These are phyloP conservation scores for Eucera pruinosa DNA, from an alignment of 2,888 invertebrate species.

Conservation along the genomic window DNA sequence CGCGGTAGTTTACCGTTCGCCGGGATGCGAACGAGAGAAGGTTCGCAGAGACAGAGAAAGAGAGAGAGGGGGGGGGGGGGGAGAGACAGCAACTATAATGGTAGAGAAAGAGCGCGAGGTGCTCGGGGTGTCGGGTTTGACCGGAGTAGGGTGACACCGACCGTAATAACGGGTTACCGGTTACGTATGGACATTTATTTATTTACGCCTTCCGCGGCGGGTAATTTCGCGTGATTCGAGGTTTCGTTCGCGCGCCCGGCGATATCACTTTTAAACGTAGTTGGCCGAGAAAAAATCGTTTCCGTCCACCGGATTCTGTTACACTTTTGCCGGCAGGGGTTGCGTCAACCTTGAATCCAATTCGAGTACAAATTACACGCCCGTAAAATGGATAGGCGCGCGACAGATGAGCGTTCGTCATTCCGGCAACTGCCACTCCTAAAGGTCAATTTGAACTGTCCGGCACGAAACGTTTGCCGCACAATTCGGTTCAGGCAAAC, in stretches of 20 bases:
- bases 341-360: neutral
- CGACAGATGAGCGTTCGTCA: no score
- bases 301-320: neutral
- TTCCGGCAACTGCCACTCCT: no score
- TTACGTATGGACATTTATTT: constrained; percentile 78
- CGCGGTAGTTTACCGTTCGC: constrained; percentile 36
- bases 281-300: constrained; percentile 25
- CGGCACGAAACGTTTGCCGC: no score
- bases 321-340: neutral
- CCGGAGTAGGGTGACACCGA: constrained; percentile 72
- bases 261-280: constrained; percentile 71
- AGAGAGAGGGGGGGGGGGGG: neutral
- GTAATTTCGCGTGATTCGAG: constrained; percentile 77
- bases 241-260: constrained; percentile 72
- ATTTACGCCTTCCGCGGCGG: constrained; percentile 74
- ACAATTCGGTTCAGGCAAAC: no score
- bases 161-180: constrained; percentile 80
- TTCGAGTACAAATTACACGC: neutral
- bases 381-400: no score
- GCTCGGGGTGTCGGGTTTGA: constrained; percentile 56
- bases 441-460: no score
- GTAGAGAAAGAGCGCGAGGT: constrained; percentile 14
- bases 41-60: constrained; percentile 21
- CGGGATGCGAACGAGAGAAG: constrained; percentile 25
- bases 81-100: neutral